Evolutionary conservation across 2,797 vertebrate species (phyloP), one percentile per base, ranked within the genome.

Genomic region (Crocidura indochinensis): DNA sequence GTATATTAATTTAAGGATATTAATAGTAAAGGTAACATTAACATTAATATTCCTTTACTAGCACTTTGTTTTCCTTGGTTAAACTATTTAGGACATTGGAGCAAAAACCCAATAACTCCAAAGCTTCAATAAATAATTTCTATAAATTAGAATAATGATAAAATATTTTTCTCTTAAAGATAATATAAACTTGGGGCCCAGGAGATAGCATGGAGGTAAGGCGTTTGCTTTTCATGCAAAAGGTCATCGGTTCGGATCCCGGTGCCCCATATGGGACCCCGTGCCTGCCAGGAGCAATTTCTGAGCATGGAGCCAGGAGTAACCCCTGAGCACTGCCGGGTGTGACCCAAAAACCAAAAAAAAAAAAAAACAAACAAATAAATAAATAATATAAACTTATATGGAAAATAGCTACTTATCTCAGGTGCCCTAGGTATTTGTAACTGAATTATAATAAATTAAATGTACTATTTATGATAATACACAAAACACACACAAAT

Each of bases 91-190:
- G 87, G 31, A 74, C 2, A 76, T 71, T 17, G 27, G 26, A 38
- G 10, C 10, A 85, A 90, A 73, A 27, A 75, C 20, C 8, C 31
- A 65, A 26, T n/a, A 8, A 76, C 64, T 71, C 49, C 9, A 44
- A 82, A 73, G 78, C 2, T 19, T 60, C 46, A 51, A 12, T 38
- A 67, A 79, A 19, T 64, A 69, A 74, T 62, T 86, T 60, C 56
- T 29, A 78, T 20, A 47, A 92, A 60, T 4, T 46, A 62, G 44
- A 90, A 75, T 49, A 20, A 7, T 3, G 14, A 51, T 60, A 19
- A 60, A 60, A 20, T 60, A 60, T 60, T 15, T 47, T 80, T 77
- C 69, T 6, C 87, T 27, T 80, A 46, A 82, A 87, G 62, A 64
- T 26, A 68, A 75, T 67, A 65, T 10, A 53, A 68, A 1, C 15